Evolutionary conservation across 2,888 invertebrate species (phyloP).

Genomic region (Sarcophaga rosellei): DNA sequence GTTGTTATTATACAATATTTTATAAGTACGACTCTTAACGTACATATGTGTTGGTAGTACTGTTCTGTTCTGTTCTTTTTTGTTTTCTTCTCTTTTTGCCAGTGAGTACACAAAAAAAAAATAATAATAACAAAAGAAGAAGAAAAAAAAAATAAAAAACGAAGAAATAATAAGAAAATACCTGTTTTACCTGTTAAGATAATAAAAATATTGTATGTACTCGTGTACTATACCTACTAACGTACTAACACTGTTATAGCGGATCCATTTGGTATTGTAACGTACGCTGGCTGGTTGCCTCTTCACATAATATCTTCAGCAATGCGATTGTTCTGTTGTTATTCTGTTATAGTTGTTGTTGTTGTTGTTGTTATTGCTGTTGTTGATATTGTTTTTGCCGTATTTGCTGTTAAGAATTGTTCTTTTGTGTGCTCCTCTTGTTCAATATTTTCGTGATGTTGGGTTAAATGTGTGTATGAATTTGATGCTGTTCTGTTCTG

Average conservation of each 20-base stretch:
- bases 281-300: slow-evolving; percentile 55
- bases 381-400: slow-evolving; percentile 41
- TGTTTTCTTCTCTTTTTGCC: slow-evolving; percentile 65
- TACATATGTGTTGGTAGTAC: slow-evolving; percentile 32
- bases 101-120: slow-evolving; percentile 26
- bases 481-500: slow-evolving; percentile 66
- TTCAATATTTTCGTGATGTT: neutral
- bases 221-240: slow-evolving; percentile 77
- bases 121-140: slow-evolving; percentile 38
- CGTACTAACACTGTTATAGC: slow-evolving; percentile 81
- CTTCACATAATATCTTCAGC: slow-evolving; percentile 35
- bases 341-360: slow-evolving; percentile 39
- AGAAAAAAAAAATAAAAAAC: slow-evolving; percentile 6
- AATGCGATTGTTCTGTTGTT: neutral
- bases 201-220: neutral
- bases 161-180: slow-evolving; percentile 71
- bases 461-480: neutral
- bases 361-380: slow-evolving; percentile 30
- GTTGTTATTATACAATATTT: slow-evolving; percentile 31
- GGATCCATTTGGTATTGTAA: slow-evolving; percentile 72
- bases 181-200: slow-evolving; percentile 81
- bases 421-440: slow-evolving; percentile 51
- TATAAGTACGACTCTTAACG: slow-evolving; percentile 7
- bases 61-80: slow-evolving; percentile 37
- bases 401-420: slow-evolving; percentile 44